Evolutionary conservation across 2,113 vertebrate species (phyloP), one percentile per base, ranked within the genome.

Genomic region (Balaenoptera acutorostrata): DNA sequence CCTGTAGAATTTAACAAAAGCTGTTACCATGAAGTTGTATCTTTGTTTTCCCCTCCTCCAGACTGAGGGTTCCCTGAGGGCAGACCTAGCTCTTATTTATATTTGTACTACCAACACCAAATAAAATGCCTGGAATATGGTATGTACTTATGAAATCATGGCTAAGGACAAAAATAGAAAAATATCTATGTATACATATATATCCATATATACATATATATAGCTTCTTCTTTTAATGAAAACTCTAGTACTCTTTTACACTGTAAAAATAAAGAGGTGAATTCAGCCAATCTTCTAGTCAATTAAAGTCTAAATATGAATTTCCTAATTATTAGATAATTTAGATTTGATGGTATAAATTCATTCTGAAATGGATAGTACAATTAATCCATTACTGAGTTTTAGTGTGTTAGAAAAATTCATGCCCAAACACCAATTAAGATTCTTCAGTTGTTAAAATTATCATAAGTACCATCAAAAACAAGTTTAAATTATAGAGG

Each of bases 371-470:
- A 84, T 44, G 15, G 18, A 69, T 57, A 49, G 44, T 63, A 41
- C 0, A 52, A 68, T 81, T 72, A 75, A 31, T 20, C 36, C 33
- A 57, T 39, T 71, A 61, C 8, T 85, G 23, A 94, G 27, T 71
- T 91, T 83, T 33, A 59, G 29, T 18, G 1, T 61, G 10, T 61
- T 52, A 44, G 88, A 88, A 88, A 95, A 74, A 44, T 44, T 36
- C 57, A 78, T 84, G 15, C 44, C 59, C 46, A 92, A 92, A 94
- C 44, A 84, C 57, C 33, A 90, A 89, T 69, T 95, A 92, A 94
- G 36, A 64, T 88, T 63, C 46, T 59, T 85, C 77, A 49, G 68
- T 66, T 96, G 23, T 25, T 94, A 92, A 94, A 97, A 90, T 88
- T 87, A 66, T 57, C 21, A 6, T 68, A 72, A 87, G 13, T 59